A percentile compares a stretch with the other conserved stretches of the same genome.
These are phyloP conservation scores for Pristionchus fissidentatus DNA, from an alignment of 2,888 invertebrate species.

Conservation along the genomic window DNA sequence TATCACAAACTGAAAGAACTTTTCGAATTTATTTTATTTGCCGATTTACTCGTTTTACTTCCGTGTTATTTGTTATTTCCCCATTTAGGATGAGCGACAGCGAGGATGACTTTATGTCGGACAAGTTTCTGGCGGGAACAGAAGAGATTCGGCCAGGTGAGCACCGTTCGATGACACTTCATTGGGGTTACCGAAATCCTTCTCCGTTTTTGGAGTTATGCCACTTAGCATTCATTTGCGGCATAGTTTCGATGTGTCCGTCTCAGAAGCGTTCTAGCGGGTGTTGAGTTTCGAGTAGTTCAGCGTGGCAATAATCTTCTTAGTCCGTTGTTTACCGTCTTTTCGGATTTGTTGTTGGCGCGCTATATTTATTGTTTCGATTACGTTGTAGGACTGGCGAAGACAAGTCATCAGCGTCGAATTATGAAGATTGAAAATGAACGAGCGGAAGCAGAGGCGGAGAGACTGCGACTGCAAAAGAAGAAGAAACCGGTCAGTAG, in stretches of 20 bases:
- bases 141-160: slow-evolving; percentile 36
- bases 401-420: slow-evolving; percentile 43
- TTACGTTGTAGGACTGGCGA: slow-evolving; percentile 26
- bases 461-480: slow-evolving; percentile 12
- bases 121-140: slow-evolving; percentile 58
- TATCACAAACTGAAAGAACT: neutral
- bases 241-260: too few species aligned
- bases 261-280: too few species aligned
- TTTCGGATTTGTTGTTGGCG: too few species aligned
- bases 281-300: too few species aligned
- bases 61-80: neutral
- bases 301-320: neutral
- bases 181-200: too few species aligned
- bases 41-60: neutral
- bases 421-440: slow-evolving; percentile 44
- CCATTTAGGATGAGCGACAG: slow-evolving; percentile 55
- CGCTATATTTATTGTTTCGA: too few species aligned
- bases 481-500: slow-evolving; percentile 31
- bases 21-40: slow-evolving; percentile 3
- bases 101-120: slow-evolving; percentile 73
- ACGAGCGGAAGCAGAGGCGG: slow-evolving; percentile 36
- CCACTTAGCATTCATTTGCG: neutral
- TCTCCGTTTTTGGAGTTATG: neutral
- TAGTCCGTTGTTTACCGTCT: too few species aligned
- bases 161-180: too few species aligned